These are phyloP conservation scores for Neogobius melanostomus DNA, from an alignment of 2,113 vertebrate species.

Conservation along the genomic window DNA sequence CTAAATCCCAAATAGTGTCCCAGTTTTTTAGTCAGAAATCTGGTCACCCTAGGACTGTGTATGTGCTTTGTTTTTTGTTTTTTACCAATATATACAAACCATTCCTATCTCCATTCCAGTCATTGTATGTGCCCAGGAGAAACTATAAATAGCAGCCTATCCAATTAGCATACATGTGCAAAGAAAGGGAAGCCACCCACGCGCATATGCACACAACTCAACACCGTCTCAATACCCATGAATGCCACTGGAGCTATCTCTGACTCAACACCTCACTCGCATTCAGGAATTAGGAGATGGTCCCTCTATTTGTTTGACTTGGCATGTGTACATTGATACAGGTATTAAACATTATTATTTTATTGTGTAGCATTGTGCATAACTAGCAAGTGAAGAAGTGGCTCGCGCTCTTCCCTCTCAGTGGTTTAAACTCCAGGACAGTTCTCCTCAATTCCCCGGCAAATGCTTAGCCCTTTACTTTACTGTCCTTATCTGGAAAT, in stretches of 20 bases:
- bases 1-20: too few relatives aligned
- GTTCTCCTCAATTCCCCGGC: too few relatives aligned
- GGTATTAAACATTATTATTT: too few relatives aligned
- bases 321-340: background rate
- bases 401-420: too few relatives aligned
- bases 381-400: too few relatives aligned
- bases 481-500: background rate
- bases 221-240: slow-evolving; percentile 16
- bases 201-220: slow-evolving; percentile 10
- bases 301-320: background rate
- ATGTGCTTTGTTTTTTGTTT: too few relatives aligned
- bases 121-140: slow-evolving; percentile 27
- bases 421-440: too few relatives aligned
- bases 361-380: too few relatives aligned
- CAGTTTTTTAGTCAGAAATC: too few relatives aligned
- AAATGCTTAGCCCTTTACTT: too few relatives aligned
- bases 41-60: too few relatives aligned
- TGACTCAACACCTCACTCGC: slow-evolving; percentile 6
- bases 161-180: slow-evolving; percentile 39
- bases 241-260: slow-evolving; percentile 11
- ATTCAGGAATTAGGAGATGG: background rate
- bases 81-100: slow-evolving; percentile 16
- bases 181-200: slow-evolving; percentile 22
- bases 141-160: slow-evolving; percentile 46
- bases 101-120: slow-evolving; percentile 30